Percentiles rank a stretch among this genome's conserved stretches.
Evolutionary conservation across 2,113 vertebrate species (phyloP).

Genomic region (Coptodon rendalli): DNA sequence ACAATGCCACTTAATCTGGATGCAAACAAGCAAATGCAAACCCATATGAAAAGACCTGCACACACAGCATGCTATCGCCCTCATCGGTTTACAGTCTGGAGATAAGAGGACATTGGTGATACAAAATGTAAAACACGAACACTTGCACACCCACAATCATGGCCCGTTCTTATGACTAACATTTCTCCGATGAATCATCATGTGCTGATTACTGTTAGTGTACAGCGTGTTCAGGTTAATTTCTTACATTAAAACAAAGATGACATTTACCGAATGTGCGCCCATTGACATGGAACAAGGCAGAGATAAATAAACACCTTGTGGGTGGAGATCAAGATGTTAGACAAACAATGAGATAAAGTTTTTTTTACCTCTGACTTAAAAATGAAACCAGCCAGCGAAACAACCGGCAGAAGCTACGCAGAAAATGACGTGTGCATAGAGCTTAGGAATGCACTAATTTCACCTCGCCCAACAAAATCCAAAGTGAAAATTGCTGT

Average conservation of each 20-base stretch:
- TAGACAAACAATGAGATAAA: not conserved
- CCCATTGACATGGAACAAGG: constrained; percentile 1
- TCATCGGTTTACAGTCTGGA: not conserved
- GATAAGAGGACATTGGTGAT: not conserved
- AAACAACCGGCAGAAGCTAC: not conserved
- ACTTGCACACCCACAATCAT: not conserved
- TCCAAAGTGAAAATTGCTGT: not conserved
- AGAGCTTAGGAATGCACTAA: not conserved
- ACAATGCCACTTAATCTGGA: not conserved
- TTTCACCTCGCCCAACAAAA: not conserved
- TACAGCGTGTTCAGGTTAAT: not conserved
- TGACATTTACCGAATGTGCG: constrained; percentile 19
- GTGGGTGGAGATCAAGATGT: not conserved
- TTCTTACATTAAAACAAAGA: constrained; percentile 16
- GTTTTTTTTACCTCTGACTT: not conserved
- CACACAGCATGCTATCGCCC: not conserved
- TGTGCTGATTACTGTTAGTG: not conserved
- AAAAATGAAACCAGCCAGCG: not conserved
- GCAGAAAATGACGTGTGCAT: not conserved
- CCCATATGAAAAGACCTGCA: not conserved
- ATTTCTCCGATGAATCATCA: not conserved
- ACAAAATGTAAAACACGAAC: not conserved
- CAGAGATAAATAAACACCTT: not conserved
- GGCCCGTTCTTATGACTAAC: not conserved
- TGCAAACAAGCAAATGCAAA: not conserved